phyloP scores from a whole-genome alignment of 2,888 invertebrate species.

The Lagria hirta region DNA sequence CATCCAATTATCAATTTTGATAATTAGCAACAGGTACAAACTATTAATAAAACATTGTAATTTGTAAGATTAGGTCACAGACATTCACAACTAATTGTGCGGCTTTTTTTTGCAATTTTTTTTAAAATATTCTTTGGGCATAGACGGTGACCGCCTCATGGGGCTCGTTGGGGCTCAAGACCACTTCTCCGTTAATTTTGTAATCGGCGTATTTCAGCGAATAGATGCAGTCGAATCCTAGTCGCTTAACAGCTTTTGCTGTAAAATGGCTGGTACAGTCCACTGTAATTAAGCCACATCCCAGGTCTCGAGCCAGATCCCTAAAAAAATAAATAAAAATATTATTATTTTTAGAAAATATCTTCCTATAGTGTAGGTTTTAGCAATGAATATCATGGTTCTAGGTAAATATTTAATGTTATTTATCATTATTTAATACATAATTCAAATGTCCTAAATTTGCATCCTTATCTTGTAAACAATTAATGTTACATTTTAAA shows the following conservation, averaged over 20 bases:
- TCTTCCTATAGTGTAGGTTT: conserved; percentile 1
- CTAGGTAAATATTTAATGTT: too few relatives aligned
- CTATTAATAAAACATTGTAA: conserved; percentile 1
- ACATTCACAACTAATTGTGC: conserved; percentile 1
- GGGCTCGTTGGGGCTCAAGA: conserved; percentile 64
- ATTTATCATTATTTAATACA: too few relatives aligned
- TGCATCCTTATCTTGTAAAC: too few relatives aligned
- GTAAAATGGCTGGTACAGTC: conserved; percentile 78
- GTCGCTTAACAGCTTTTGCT: conserved; percentile 68
- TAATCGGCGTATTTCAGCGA: conserved; percentile 67
- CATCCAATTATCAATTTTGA: conserved; percentile 20
- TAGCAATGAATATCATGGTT: too few relatives aligned
- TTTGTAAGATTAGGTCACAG: conserved; percentile 1
- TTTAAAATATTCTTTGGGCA: conserved; percentile 39
- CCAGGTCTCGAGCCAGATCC: conserved; percentile 57
- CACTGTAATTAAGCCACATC: conserved; percentile 64
- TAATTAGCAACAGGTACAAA: conserved; percentile 10
- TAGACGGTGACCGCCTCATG: conserved; percentile 47
- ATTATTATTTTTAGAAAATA: too few relatives aligned
- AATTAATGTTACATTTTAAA: too few relatives aligned
- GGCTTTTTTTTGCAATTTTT: background rate
- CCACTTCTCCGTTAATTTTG: conserved; percentile 61
- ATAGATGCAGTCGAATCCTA: conserved; percentile 71
- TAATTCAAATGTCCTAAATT: too few relatives aligned
- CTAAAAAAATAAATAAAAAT: conserved; percentile 60